Conservation (phyloP, 2,797 vertebrate species). For the Hemibagrus guttatus region DNA sequence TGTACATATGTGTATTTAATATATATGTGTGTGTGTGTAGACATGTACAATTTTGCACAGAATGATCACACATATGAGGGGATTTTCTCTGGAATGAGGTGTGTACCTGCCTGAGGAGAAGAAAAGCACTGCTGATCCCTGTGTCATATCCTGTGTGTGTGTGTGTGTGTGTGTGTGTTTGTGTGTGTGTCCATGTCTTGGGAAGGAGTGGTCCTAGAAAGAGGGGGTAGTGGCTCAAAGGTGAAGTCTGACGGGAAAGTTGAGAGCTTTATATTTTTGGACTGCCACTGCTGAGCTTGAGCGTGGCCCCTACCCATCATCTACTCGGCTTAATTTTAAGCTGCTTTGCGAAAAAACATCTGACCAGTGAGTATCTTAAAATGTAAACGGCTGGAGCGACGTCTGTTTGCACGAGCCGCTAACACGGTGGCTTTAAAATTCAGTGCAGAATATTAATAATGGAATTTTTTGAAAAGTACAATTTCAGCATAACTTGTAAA, state of each 20-base stretch:
- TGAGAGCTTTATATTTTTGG: not conserved
- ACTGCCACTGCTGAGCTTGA: not conserved
- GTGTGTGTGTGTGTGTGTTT: not conserved
- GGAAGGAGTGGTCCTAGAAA: not conserved
- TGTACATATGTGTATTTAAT: not conserved
- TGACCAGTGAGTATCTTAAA: not conserved
- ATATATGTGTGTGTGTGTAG: too few species aligned
- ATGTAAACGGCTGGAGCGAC: not conserved
- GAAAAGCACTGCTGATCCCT: not conserved
- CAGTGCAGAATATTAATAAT: not conserved
- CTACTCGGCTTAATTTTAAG: not conserved
- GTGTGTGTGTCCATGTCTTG: not conserved
- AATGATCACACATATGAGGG: not conserved
- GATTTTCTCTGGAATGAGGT: slow-evolving; percentile 21
- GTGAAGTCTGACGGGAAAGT: not conserved
- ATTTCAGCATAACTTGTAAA: not conserved
- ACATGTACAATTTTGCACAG: not conserved
- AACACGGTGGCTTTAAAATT: not conserved
- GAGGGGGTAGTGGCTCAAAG: not conserved
- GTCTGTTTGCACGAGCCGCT: too few species aligned
- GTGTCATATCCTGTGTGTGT: not conserved
- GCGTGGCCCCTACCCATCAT: not conserved
- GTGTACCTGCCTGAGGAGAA: slow-evolving; percentile 11
- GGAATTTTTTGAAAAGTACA: not conserved
- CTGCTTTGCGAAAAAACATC: not conserved